phyloP scores from a whole-genome alignment of 2,888 invertebrate genomes.

The Scelioninae gen. 1 region DNA sequence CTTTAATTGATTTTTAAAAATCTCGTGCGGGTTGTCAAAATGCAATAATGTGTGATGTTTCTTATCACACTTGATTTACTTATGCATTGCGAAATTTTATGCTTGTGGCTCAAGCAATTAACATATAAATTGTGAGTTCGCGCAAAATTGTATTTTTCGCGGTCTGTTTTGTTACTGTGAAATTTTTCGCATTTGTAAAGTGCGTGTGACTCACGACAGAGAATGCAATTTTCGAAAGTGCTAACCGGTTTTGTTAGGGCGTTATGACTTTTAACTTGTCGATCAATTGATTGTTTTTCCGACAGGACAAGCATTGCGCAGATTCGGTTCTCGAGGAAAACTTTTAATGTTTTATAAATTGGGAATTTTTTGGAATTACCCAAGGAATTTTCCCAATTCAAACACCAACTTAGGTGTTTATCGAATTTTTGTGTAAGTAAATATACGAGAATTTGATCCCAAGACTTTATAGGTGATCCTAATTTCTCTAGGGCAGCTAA shows the following conservation, averaged over 20 bases:
- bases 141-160: not conserved
- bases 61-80: not conserved
- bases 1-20: too few relatives aligned
- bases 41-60: not conserved
- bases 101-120: not conserved
- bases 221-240: too few relatives aligned
- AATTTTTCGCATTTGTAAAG: not conserved
- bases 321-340: not conserved
- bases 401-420: not conserved
- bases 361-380: not conserved
- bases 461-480: not conserved
- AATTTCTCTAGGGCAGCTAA: not conserved
- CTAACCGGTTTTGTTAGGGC: too few relatives aligned
- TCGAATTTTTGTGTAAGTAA: slow-evolving; percentile 1
- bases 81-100: not conserved
- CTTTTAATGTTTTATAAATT: not conserved
- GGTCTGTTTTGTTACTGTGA: not conserved
- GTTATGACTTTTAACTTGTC: too few relatives aligned
- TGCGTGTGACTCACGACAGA: not conserved
- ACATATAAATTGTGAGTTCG: not conserved
- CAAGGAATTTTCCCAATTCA: not conserved
- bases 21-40: not conserved
- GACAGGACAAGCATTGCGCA: not conserved
- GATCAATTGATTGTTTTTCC: not conserved
- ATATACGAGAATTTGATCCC: not conserved